phyloP scores from a whole-genome alignment of 2,113 vertebrate species.

The Ploceus nigricollis region DNA sequence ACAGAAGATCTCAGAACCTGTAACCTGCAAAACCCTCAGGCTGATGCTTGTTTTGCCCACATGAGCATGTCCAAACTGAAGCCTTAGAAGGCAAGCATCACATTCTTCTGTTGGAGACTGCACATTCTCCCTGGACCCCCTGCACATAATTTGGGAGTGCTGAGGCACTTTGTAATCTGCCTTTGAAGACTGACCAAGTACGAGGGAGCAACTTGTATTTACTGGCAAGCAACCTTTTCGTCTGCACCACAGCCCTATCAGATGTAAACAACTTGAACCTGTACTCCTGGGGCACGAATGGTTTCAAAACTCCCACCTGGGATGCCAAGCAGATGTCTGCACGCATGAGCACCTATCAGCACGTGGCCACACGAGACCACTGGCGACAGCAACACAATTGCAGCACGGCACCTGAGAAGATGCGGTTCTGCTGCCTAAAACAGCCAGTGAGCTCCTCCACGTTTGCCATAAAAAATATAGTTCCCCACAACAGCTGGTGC shows the following conservation, averaged over 20 bases:
- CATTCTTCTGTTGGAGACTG: not conserved
- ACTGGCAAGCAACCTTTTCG: not conserved
- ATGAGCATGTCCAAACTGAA: fast-evolving
- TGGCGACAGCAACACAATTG: not conserved
- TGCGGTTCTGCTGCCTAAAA: not conserved
- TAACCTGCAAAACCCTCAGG: not conserved
- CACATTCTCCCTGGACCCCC: not conserved
- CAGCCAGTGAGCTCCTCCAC: fast-evolving
- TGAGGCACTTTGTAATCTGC: not conserved
- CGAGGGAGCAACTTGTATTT: not conserved
- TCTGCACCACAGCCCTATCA: not conserved
- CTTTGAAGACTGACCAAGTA: not conserved
- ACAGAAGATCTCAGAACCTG: not conserved
- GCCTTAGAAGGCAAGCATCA: not conserved
- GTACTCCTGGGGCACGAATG: not conserved
- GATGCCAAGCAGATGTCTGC: not conserved
- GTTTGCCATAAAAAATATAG: not conserved
- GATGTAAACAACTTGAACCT: not conserved
- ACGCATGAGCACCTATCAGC: not conserved
- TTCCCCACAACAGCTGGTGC: not conserved
- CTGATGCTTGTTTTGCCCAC: not conserved
- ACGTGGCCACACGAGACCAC: fast-evolving
- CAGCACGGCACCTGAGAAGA: not conserved
- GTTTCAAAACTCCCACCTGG: not conserved
- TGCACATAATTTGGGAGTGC: not conserved